Evolutionary conservation across 2,888 invertebrate species (phyloP), one percentile per base, ranked within the genome.

Genomic region (Linhomoeus sp.): DNA sequence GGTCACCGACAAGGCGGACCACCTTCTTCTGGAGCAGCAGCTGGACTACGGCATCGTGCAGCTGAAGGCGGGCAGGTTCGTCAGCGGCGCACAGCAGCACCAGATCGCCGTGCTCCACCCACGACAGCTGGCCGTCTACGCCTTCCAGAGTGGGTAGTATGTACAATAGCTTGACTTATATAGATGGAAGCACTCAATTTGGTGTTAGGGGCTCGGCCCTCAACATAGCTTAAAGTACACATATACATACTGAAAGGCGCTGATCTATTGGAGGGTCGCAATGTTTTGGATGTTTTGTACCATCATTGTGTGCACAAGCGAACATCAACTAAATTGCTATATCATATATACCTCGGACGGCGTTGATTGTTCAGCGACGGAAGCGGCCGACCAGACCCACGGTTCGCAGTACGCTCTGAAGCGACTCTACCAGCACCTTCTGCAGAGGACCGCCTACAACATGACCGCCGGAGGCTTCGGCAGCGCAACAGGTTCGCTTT

Each of bases 401-500:
- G 45, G 50, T 3, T 2, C 24, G 9, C 62, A 50, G 60, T 62
- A 45, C 23, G 17, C 22, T 1, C 40, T 78, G 24, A 70, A 79
- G 2, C 61, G 67, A n/a, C 61, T 69, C 14, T 79, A 85, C 64
- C 84, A 84, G 66, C 87, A 90, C 66, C 74, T 75, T 41, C 74
- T 92, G 50, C 75, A 76, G 48, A 75, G 80, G 54, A 76, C 78
- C 50, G 80, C 87, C 0, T 79, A 76, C 58, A 78, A 78, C 58
- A 71, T 88, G 56, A 77, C 77, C 37, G 73, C 77, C 53, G 92
- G 90, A 1, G 75, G 81, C 2, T 92, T 92, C 68, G 88, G 88
- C 1, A 79, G 79, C 46, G 78, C 78, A 1, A 61, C 63, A 58
- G 66, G 68, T 12, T 17, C 20, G 9, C 7, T 40, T 23, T 22